These are phyloP conservation scores for Butorides virescens DNA, from an alignment of 2,113 vertebrate genomes.

Conservation along the genomic window DNA sequence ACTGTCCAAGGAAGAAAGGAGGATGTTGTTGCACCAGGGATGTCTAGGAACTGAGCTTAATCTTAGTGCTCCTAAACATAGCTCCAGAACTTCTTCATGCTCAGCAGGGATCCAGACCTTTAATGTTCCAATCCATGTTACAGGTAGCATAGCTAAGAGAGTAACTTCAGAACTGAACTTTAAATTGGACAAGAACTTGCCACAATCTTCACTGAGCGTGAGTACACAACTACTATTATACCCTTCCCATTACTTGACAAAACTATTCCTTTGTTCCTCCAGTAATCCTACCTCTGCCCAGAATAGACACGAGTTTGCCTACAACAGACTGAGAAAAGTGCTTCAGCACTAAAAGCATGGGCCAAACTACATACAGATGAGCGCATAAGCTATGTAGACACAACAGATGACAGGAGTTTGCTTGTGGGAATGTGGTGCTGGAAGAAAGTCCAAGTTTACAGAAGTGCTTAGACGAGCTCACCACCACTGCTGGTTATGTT, in stretches of 20 bases:
- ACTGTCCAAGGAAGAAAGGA: neutral
- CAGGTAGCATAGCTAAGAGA: neutral
- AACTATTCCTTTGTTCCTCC: neutral
- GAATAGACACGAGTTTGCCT: neutral
- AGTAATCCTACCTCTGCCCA: neutral
- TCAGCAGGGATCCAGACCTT: neutral
- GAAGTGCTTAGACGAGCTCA: neutral
- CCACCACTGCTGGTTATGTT: neutral
- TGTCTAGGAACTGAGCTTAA: neutral
- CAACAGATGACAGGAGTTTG: neutral
- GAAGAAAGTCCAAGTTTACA: neutral
- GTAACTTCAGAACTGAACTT: neutral
- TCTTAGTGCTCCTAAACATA: neutral
- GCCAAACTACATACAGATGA: neutral
- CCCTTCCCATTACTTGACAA: neutral
- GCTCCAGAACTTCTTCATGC: neutral
- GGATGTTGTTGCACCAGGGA: neutral
- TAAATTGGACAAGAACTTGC: neutral
- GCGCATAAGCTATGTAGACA: neutral
- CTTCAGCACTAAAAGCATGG: neutral
- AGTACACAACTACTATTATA: neutral
- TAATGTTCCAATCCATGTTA: rapidly evolving
- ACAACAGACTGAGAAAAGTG: neutral
- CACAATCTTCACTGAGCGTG: neutral
- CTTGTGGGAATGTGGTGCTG: neutral